A percentile compares a stretch with the other conserved stretches of the same genome.
Conservation (phyloP, 2,113 vertebrate species). For the Brachyhypopomus occidentalis region DNA sequence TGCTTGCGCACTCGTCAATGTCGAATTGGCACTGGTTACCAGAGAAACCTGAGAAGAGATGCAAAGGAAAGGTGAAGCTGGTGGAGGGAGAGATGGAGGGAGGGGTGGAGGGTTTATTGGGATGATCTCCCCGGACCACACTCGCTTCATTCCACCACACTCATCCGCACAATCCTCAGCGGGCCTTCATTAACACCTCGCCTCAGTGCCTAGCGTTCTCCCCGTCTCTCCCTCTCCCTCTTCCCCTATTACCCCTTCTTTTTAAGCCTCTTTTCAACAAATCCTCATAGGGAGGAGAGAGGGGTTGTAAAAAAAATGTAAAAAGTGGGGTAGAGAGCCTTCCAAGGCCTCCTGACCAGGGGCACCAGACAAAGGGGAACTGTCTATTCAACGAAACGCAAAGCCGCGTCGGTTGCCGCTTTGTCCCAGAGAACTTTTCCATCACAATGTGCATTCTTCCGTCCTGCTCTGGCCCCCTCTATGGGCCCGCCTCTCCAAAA, state of each 20-base stretch:
- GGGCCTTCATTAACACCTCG: constrained; percentile 30
- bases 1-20: constrained; percentile 93
- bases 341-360: constrained; percentile 71
- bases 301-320: constrained; percentile 40
- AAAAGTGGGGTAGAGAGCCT: constrained; percentile 62
- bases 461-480: constrained; percentile 58
- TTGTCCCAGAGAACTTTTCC: constrained; percentile 71
- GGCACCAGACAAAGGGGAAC: constrained; percentile 68
- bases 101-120: constrained; percentile 30
- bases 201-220: not conserved
- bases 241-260: not conserved
- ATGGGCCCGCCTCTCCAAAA: constrained; percentile 52
- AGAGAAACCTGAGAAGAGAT: constrained; percentile 81
- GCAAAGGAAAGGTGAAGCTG: not conserved
- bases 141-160: constrained; percentile 56
- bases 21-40: constrained; percentile 89
- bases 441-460: constrained; percentile 76
- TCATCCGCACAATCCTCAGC: constrained; percentile 36
- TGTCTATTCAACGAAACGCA: constrained; percentile 70
- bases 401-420: constrained; percentile 70
- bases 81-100: constrained; percentile 41
- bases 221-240: not conserved
- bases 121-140: constrained; percentile 62
- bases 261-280: constrained; percentile 42
- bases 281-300: constrained; percentile 46